Conservation (phyloP, 2,113 vertebrate genomes). For the Rhynchomys soricoides region DNA sequence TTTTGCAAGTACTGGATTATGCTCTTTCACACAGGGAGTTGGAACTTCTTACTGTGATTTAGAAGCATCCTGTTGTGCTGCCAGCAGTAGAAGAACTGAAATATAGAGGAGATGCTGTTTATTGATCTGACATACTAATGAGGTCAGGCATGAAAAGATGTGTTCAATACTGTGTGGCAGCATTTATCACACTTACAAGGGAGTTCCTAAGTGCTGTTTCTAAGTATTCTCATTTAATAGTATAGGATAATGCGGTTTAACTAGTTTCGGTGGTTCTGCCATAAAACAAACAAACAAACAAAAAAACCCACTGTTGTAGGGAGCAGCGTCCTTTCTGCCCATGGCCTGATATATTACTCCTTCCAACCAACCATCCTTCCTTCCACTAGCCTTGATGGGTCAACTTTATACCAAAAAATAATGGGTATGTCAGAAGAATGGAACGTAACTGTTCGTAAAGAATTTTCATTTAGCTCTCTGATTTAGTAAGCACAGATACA, state of each 20-base stretch:
- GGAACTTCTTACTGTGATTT: neutral
- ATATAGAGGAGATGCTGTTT: neutral
- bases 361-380: neutral
- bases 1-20: neutral
- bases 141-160: neutral
- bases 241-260: neutral
- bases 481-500: neutral
- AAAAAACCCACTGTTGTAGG: neutral
- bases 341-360: neutral
- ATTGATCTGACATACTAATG: neutral
- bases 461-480: neutral
- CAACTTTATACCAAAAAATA: neutral
- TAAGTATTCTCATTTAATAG: neutral
- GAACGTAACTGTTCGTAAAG: neutral
- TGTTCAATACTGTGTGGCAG: neutral
- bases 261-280: neutral
- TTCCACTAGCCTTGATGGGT: neutral
- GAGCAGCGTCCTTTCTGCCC: neutral
- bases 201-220: neutral
- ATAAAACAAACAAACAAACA: too few relatives aligned
- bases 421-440: neutral
- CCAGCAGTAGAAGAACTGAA: neutral
- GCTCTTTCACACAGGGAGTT: neutral
- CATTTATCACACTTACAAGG: neutral
- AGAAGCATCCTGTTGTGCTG: neutral